phyloP scores from a whole-genome alignment of 2,797 vertebrate genomes.

The Hoplostethus atlanticus region DNA sequence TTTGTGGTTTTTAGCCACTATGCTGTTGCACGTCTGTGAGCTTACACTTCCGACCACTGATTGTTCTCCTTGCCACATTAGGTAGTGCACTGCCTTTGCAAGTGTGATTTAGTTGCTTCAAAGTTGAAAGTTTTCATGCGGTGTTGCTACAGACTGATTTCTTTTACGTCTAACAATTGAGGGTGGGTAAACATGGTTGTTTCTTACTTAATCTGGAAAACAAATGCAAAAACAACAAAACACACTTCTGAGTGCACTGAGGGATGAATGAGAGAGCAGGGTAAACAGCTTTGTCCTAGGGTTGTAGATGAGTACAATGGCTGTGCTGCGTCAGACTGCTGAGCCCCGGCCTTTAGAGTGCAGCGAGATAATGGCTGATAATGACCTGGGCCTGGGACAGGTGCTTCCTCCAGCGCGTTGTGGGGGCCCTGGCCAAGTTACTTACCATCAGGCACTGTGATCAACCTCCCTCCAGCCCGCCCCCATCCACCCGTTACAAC shows the following conservation, averaged over 20 bases:
- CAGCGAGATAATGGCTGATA: constrained; percentile 71
- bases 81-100: too few species aligned
- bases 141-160: neutral
- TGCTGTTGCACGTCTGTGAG: too few species aligned
- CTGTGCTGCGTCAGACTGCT: constrained; percentile 67
- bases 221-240: constrained; percentile 63
- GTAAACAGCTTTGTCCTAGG: constrained; percentile 84
- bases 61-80: too few species aligned
- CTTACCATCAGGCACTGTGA: constrained; percentile 25
- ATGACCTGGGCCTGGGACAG: constrained; percentile 70
- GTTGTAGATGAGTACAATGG: constrained; percentile 78
- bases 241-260: constrained; percentile 52
- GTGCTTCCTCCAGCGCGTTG: constrained; percentile 82
- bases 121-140: neutral
- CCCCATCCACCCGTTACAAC: constrained; percentile 23
- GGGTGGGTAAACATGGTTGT: constrained; percentile 6
- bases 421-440: constrained; percentile 40
- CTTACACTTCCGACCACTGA: too few species aligned
- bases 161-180: constrained; percentile 23
- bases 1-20: too few species aligned
- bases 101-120: too few species aligned
- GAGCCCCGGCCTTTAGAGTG: constrained; percentile 52
- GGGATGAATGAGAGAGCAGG: constrained; percentile 66
- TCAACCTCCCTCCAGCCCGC: constrained; percentile 49
- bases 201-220: constrained; percentile 46